A percentile compares a stretch with the other conserved stretches of the same genome.
phyloP scores from a whole-genome alignment of 1,140 invertebrate species.

The Contarinia nasturtii region DNA sequence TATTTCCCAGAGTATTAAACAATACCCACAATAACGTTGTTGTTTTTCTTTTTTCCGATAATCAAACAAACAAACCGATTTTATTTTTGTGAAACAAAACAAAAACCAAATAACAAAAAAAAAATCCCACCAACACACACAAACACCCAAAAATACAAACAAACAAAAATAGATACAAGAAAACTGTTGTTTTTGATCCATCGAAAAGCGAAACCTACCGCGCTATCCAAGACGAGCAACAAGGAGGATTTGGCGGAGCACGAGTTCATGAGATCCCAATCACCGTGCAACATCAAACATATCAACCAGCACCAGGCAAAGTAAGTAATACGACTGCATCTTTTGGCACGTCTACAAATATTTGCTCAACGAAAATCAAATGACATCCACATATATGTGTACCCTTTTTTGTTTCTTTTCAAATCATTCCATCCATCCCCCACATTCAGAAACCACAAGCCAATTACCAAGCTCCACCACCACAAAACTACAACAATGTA shows the following conservation, averaged over 20 bases:
- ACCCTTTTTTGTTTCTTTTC: neutral
- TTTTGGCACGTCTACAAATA: neutral
- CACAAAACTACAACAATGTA: constrained; percentile 1
- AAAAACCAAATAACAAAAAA: constrained; percentile 10
- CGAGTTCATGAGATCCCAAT: constrained; percentile 39
- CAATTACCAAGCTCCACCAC: neutral
- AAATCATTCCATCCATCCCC: neutral
- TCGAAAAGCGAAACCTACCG: constrained; percentile 68
- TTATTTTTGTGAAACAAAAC: constrained; percentile 6
- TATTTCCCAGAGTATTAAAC: constrained; percentile 6
- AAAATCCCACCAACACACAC: constrained; percentile 18
- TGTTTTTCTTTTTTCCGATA: constrained; percentile 12
- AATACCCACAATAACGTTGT: constrained; percentile 8
- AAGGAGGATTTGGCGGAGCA: constrained; percentile 30
- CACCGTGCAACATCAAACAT: constrained; percentile 53
- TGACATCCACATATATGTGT: neutral
- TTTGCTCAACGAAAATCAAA: neutral
- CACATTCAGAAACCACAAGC: neutral
- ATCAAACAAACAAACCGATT: neutral
- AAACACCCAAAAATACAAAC: constrained; percentile 8
- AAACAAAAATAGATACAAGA: constrained; percentile 35
- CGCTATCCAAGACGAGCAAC: constrained; percentile 55
- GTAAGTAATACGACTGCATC: constrained; percentile 16
- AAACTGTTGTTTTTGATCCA: constrained; percentile 57
- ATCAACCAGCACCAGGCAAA: constrained; percentile 39